Percentiles rank a stretch among this genome's conserved stretches.
These are phyloP conservation scores for Cercopithecus mona DNA, from an alignment of 2,113 vertebrate genomes.

Conservation along the genomic window DNA sequence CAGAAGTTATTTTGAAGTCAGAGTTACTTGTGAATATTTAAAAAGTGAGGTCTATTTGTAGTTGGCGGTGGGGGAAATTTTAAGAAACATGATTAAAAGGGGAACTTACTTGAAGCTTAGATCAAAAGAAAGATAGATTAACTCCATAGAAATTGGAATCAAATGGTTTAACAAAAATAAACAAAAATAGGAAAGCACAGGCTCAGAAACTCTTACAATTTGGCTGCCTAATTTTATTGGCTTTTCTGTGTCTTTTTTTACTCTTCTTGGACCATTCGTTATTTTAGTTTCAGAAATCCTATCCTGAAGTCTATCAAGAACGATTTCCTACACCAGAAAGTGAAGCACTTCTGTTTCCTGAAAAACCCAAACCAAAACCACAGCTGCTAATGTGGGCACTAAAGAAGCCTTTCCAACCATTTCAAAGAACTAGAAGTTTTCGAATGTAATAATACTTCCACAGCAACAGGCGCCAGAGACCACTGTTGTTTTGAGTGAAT, in stretches of 20 bases:
- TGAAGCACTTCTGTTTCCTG: constrained; percentile 87
- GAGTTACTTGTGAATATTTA: constrained; percentile 36
- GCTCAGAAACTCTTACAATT: not conserved
- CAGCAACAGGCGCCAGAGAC: not conserved
- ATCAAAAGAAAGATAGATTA: constrained; percentile 38
- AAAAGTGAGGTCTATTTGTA: not conserved
- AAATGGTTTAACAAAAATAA: constrained; percentile 20
- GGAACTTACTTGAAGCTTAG: constrained; percentile 15
- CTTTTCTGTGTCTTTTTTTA: not conserved
- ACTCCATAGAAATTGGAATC: not conserved
- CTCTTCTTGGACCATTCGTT: constrained; percentile 43
- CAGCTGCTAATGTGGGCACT: constrained; percentile 87
- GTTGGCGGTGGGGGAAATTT: constrained; percentile 13
- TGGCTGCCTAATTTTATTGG: constrained; percentile 43
- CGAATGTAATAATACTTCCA: constrained; percentile 85
- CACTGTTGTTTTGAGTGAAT: not conserved
- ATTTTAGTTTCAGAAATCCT: constrained; percentile 91
- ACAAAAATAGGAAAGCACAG: not conserved
- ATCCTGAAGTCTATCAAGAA: constrained; percentile 89
- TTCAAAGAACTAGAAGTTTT: constrained; percentile 93
- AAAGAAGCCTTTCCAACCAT: constrained; percentile 91
- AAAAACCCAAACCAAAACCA: constrained; percentile 85
- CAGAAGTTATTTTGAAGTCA: constrained; percentile 6
- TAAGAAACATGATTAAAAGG: constrained; percentile 8
- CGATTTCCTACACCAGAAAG: constrained; percentile 90